Evolutionary conservation across 2,888 invertebrate genomes (phyloP), one percentile per base, ranked within the genome.

Genomic region (Cataglyphis altisquamis): DNA sequence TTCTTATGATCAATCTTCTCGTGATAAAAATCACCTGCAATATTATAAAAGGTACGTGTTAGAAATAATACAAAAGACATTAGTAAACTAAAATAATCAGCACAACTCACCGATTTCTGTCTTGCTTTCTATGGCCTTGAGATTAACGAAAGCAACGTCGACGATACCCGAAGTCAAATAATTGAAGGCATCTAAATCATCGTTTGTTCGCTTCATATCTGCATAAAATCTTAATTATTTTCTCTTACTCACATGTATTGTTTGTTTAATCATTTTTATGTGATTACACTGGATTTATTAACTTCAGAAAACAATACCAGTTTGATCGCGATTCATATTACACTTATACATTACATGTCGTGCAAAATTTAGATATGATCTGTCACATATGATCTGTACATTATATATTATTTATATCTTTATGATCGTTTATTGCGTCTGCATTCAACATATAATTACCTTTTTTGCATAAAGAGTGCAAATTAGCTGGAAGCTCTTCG

Each of bases 61-160:
- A 52, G 15, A 57, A 68, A 18, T 39, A 29, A 25, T 60, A 45
- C 8, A 5, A 8, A 39, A 1, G 39, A n/a, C 15, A 18, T 45
- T 21, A 52, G 1, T 70, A 55, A 52, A 1, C 6, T 32, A 15
- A 32, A 67, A 57, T 41, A 60, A 74, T 74, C 21, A 2, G 5
- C 3, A 6, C 6, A 86, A 91, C 95, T 94, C 90, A 96, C 97
- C 96, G 87, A n/a, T 12, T 67, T 77, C n/a, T 8, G 96, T 95
- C 90, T 97, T 96, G 91, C 96, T 96, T 83, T 96, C 96, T 64
- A 96, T 96, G 0, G 96, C 96, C 36, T 95, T 95, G 85, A 97
- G 96, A 88, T 96, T 96, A 1, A 98, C 95, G 90, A 98, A 98
- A 0, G 98, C 98, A 0, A 98, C 97, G 91, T 98, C 98, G 5